Evolutionary conservation across 2,113 vertebrate species (phyloP).

Genomic region (Muntiacus reevesi): DNA sequence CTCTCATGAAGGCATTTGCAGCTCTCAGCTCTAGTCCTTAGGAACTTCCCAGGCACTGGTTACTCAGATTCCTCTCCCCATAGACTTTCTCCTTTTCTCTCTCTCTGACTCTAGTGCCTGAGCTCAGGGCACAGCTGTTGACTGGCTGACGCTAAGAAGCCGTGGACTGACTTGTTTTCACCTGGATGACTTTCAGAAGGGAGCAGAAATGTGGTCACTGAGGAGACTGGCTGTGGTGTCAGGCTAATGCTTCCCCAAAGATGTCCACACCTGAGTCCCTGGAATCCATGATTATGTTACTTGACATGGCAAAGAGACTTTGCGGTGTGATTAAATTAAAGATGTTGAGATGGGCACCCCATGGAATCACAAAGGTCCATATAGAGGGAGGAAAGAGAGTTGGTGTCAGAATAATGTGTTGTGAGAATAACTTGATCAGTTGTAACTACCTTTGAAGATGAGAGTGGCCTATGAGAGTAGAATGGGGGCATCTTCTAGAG

Average conservation of each 20-base stretch:
- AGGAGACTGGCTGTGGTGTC: neutral
- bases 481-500: neutral
- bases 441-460: too few species aligned
- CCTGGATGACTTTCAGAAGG: too few species aligned
- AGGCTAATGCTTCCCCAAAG: neutral
- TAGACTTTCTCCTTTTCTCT: neutral
- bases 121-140: neutral
- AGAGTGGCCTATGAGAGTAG: too few species aligned
- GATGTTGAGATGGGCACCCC: too few species aligned
- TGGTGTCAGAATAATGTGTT: too few species aligned
- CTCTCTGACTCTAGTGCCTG: neutral
- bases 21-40: neutral
- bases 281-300: neutral
- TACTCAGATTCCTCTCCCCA: neutral
- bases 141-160: neutral
- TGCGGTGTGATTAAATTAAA: too few species aligned
- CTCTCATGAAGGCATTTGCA: neutral
- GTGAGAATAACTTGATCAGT: too few species aligned
- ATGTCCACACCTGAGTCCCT: neutral
- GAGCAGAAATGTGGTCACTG: too few species aligned
- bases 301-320: too few species aligned
- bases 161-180: too few species aligned
- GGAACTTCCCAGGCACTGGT: neutral
- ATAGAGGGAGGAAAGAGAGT: too few species aligned
- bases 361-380: too few species aligned